Percentiles rank a stretch among this genome's conserved stretches.
Conservation (phyloP, 2,113 vertebrate genomes). For the Kobus ellipsiprymnus region DNA sequence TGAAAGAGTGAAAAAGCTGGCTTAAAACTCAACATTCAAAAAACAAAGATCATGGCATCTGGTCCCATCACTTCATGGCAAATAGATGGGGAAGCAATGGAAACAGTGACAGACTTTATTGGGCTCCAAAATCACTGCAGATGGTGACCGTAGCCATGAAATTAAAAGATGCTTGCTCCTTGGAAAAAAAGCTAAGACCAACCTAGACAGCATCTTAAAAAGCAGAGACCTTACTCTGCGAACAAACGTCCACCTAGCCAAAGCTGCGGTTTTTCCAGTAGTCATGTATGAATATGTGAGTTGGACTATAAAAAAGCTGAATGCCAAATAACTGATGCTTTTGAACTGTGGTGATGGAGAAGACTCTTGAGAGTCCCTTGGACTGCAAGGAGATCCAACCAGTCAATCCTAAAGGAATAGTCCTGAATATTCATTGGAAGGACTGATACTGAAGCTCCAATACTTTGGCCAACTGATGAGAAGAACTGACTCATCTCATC, state of each 20-base stretch:
- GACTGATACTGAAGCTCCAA: background rate
- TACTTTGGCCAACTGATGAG: background rate
- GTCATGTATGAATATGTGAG: background rate
- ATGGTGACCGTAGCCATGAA: background rate
- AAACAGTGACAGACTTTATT: background rate
- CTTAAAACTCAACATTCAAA: background rate
- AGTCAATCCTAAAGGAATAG: background rate
- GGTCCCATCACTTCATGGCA: background rate
- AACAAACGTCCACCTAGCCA: background rate
- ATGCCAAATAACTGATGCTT: rapidly evolving
- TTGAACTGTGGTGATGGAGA: background rate
- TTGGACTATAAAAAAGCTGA: background rate
- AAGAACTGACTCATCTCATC: background rate
- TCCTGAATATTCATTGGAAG: background rate
- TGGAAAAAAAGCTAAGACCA: background rate
- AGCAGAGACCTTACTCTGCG: background rate
- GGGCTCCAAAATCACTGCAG: background rate
- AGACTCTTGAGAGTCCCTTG: background rate
- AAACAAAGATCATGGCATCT: background rate
- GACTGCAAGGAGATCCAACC: background rate
- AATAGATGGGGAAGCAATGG: background rate
- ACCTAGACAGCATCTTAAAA: background rate
- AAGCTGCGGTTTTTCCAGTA: background rate
- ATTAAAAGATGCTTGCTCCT: background rate
- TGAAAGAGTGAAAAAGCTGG: background rate